phyloP scores from a whole-genome alignment of 2,888 invertebrate genomes.

The Oligia strigilis region DNA sequence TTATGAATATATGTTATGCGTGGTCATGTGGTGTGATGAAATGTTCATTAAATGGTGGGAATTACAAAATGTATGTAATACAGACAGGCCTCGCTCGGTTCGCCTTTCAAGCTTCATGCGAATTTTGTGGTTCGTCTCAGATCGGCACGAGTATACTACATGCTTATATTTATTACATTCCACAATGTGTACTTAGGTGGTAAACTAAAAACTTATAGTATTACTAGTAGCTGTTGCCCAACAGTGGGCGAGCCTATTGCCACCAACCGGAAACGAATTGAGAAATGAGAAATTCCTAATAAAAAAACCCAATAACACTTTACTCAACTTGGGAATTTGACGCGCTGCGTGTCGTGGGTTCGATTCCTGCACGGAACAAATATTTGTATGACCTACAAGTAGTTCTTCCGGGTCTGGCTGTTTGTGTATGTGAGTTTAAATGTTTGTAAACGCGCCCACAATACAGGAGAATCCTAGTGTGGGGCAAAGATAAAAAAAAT shows the following conservation, averaged over 20 bases:
- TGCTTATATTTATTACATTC: neutral
- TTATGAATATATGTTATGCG: constrained; percentile 6
- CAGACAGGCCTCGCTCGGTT: neutral
- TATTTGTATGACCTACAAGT: too few species aligned
- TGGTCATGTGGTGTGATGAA: constrained; percentile 7
- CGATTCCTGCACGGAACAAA: too few species aligned
- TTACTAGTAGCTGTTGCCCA: too few species aligned
- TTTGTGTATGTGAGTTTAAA: too few species aligned
- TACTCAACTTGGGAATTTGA: neutral
- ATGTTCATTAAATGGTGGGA: neutral
- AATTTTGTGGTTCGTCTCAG: neutral
- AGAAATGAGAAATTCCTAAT: too few species aligned
- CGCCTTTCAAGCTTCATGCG: neutral
- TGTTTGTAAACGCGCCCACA: too few species aligned
- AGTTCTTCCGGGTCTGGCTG: too few species aligned
- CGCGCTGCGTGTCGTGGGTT: too few species aligned
- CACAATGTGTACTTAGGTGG: neutral
- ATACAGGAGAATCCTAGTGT: too few species aligned
- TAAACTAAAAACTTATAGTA: too few species aligned
- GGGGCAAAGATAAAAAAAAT: too few species aligned
- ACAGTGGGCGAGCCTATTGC: neutral
- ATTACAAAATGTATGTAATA: constrained; percentile 5
- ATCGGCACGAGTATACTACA: neutral
- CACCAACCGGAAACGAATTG: too few species aligned
- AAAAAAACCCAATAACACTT: neutral